Evolutionary conservation across 2,797 vertebrate genomes (phyloP), one percentile per base, ranked within the genome.

Genomic region (Poliocrania exsul): DNA sequence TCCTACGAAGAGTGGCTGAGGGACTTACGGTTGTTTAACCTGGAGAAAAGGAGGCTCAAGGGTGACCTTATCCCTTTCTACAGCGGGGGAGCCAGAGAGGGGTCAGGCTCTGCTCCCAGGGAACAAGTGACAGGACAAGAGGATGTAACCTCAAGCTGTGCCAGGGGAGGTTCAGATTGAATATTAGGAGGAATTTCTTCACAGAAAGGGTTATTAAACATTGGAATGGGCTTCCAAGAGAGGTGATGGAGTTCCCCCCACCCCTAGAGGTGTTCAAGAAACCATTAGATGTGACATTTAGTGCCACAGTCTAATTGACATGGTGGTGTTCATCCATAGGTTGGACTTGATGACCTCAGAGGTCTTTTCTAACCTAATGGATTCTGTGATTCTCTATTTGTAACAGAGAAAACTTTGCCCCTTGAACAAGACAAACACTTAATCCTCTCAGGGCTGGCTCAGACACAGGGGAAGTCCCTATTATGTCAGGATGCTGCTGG

Each of bases 401-500:
- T 42, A 40, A n/a, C 37, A 50, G 56, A 66, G 5, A n/a, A 65
- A 50, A n/a, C 11, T 25, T 9, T 19, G 15, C 58, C 25, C 62
- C 64, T 81, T 56, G 8, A 38, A 31, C 66, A 74, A 61, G 12
- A 12, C 54, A 81, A 56, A 71, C 58, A 40, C 35, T 62, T 56
- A 49, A 25, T 5, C 25, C 28, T 50, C 49, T 35, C 7, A 4
- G 24, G 13, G 11, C 0, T 56, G 13, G 3, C 47, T 24, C 16
- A 33, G 40, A 62, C 10, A 15, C 0, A 1, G 13, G 19, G 26
- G 25, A 73, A 35, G 7, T 4, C 11, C 13, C n/a, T 9, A 13
- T 0, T 3, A 2, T 0, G 10, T 5, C 62, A 53, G 3, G 1
- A 37, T 6, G 7, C 70, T 26, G 33, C 66, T 40, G 81, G 26